These are phyloP conservation scores for Tribolium castaneum DNA, from an alignment of 1,140 invertebrate genomes.

Conservation along the genomic window DNA sequence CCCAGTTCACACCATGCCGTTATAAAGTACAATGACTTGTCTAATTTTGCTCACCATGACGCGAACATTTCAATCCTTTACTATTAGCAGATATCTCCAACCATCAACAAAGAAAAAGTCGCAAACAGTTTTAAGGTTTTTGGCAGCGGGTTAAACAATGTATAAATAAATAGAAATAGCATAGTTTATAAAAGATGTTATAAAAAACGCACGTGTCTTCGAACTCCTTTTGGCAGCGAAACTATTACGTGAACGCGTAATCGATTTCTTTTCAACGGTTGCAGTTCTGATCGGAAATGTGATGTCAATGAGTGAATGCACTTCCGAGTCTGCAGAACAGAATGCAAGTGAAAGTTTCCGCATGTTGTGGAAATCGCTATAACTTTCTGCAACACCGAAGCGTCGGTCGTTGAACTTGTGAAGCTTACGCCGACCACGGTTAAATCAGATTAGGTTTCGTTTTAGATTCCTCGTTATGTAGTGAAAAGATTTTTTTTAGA, in stretches of 20 bases:
- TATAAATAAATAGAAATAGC: slow-evolving; percentile 27
- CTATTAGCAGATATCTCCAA: neutral
- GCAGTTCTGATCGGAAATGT: slow-evolving; percentile 1
- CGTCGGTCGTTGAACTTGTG: slow-evolving; percentile 32
- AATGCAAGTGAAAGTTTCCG: slow-evolving; percentile 40
- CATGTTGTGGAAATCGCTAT: slow-evolving; percentile 34
- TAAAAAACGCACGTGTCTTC: slow-evolving; percentile 17
- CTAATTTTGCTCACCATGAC: neutral
- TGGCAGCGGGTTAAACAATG: neutral
- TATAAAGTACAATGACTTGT: slow-evolving; percentile 19
- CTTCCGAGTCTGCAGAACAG: slow-evolving; percentile 24
- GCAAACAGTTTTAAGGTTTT: neutral
- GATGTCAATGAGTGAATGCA: slow-evolving; percentile 29
- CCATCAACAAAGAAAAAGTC: no score
- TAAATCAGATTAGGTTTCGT: slow-evolving; percentile 40
- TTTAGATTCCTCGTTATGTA: slow-evolving; percentile 13
- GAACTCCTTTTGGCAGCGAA: slow-evolving; percentile 11
- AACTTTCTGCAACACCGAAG: slow-evolving; percentile 39
- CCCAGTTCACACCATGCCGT: slow-evolving; percentile 2
- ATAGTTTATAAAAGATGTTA: slow-evolving; percentile 2
- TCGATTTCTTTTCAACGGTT: neutral
- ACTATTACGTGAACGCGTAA: neutral
- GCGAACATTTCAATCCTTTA: neutral
- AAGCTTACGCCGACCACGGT: slow-evolving; percentile 37
- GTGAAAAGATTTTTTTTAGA: slow-evolving; percentile 7